These are phyloP conservation scores for Temnothorax rugatulus DNA, from an alignment of 2,888 invertebrate genomes.

Conservation along the genomic window DNA sequence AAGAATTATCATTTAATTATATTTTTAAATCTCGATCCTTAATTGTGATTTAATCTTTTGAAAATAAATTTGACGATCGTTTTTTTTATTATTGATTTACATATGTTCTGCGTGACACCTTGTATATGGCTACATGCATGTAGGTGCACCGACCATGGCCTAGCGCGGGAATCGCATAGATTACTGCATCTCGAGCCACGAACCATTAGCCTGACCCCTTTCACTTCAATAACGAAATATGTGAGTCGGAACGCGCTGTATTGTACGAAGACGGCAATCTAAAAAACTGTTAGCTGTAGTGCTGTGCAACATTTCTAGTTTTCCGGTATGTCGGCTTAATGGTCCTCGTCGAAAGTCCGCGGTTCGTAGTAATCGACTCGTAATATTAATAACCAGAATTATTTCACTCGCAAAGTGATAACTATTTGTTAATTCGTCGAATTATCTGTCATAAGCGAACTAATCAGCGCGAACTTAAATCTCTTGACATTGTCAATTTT, in stretches of 20 bases:
- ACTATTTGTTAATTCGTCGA: slow-evolving; percentile 3
- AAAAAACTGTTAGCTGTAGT: slow-evolving; percentile 62
- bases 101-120: background rate
- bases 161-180: slow-evolving; percentile 77
- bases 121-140: slow-evolving; percentile 6
- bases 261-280: slow-evolving; percentile 50
- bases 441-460: background rate
- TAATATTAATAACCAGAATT: slow-evolving; percentile 35
- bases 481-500: background rate
- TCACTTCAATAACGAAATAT: slow-evolving; percentile 71
- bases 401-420: slow-evolving; percentile 5
- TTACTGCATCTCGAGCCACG: slow-evolving; percentile 77
- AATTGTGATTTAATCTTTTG: background rate
- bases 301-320: slow-evolving; percentile 45
- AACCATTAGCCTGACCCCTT: slow-evolving; percentile 78
- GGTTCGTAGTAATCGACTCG: slow-evolving; percentile 14
- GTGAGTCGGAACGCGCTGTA: slow-evolving; percentile 62
- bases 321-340: slow-evolving; percentile 22
- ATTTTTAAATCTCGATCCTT: background rate
- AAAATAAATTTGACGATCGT: background rate
- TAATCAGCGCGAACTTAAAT: background rate
- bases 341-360: slow-evolving; percentile 8
- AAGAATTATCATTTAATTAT: background rate
- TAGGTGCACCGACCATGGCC: slow-evolving; percentile 36
- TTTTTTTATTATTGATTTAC: background rate